Evolutionary conservation across 2,888 invertebrate species (phyloP).

Genomic region (Callosobruchus maculatus): DNA sequence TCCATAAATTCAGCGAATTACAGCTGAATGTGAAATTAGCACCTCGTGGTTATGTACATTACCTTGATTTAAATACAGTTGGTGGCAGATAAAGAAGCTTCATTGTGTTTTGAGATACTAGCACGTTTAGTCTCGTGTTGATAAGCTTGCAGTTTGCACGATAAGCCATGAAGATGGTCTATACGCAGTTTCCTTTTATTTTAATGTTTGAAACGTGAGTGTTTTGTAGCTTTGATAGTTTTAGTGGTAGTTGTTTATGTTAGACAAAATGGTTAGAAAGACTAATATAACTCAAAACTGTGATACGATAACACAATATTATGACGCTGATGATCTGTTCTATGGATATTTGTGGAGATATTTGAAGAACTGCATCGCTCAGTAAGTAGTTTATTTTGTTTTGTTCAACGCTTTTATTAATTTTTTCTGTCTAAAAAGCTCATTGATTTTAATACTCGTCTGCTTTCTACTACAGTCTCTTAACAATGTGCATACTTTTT

Average conservation of each 20-base stretch:
- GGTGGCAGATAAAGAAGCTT: neutral
- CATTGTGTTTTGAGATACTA: neutral
- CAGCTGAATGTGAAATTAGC: neutral
- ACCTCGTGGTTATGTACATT: neutral
- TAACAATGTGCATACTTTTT: too few relatives aligned
- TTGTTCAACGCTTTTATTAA: too few relatives aligned
- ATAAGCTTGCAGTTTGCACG: neutral
- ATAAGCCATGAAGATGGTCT: neutral
- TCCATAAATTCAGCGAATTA: neutral
- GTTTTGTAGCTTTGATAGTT: neutral
- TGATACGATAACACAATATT: neutral
- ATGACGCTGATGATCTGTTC: neutral
- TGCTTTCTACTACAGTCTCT: too few relatives aligned
- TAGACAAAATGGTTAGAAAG: neutral
- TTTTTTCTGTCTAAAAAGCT: too few relatives aligned
- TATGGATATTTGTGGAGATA: neutral
- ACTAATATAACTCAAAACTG: neutral
- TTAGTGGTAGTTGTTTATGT: neutral
- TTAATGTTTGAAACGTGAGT: neutral
- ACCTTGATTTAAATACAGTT: neutral
- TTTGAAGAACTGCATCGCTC: neutral
- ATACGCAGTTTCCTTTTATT: neutral
- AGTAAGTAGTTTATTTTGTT: neutral
- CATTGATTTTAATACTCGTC: too few relatives aligned
- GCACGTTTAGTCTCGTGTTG: neutral